Evolutionary conservation across 1,140 invertebrate species (phyloP).

Genomic region (Nasonia vitripennis): DNA sequence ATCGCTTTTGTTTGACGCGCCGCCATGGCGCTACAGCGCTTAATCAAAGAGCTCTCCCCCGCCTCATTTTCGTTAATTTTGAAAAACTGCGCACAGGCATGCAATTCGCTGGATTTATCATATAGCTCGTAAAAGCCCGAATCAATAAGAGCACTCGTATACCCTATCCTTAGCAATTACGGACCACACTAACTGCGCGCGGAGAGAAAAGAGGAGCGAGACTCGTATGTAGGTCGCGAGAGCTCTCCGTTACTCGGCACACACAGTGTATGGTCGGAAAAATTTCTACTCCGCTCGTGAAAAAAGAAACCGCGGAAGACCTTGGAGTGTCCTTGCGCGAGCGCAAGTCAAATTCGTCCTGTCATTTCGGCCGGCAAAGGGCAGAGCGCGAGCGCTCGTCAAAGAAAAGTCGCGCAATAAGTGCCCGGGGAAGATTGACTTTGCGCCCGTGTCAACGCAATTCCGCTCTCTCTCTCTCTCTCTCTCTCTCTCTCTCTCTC

Average conservation of each 20-base stretch:
- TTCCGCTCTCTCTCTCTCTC: conserved; percentile 3
- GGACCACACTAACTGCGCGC: background rate
- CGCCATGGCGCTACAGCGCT: background rate
- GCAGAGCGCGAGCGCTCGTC: background rate
- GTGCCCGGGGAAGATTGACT: conserved; percentile 2
- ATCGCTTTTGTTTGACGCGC: background rate
- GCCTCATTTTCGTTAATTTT: background rate
- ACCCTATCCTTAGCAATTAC: background rate
- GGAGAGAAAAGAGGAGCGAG: background rate
- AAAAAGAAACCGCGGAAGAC: background rate
- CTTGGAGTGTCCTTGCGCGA: background rate
- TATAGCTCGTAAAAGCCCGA: background rate
- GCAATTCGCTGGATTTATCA: too few relatives aligned
- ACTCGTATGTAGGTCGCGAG: background rate
- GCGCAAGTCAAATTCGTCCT: conserved; percentile 26
- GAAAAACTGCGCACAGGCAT: background rate
- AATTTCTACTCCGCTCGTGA: background rate
- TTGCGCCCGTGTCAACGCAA: conserved; percentile 7
- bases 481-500: conserved; percentile 16
- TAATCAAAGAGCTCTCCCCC: conserved; percentile 5
- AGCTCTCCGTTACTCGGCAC: background rate
- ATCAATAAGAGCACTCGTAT: background rate
- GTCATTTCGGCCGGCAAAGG: background rate
- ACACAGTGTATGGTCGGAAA: background rate
- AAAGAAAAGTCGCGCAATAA: conserved; percentile 46